Evolutionary conservation across 1,140 invertebrate species (phyloP).

Genomic region (Paraescarpia echinospica): DNA sequence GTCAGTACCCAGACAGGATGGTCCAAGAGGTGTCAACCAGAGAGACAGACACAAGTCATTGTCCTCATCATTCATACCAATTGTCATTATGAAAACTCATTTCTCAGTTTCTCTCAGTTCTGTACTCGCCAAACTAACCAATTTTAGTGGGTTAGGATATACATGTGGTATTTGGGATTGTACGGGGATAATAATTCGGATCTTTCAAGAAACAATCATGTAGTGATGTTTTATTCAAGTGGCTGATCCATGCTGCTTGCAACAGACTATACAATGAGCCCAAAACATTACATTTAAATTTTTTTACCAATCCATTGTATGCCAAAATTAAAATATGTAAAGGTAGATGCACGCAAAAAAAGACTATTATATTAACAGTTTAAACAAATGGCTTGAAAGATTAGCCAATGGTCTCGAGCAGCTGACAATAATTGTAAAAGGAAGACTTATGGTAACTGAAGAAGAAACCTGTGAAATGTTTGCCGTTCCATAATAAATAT

Average conservation of each 20-base stretch:
- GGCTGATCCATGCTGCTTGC: background rate
- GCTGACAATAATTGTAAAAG: too few relatives aligned
- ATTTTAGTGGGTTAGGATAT: background rate
- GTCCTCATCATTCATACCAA: background rate
- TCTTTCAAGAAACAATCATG: too few relatives aligned
- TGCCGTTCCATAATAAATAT: background rate
- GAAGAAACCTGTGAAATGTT: background rate
- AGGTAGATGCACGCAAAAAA: too few relatives aligned
- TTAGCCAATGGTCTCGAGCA: too few relatives aligned
- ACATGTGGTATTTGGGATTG: background rate
- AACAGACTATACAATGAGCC: background rate
- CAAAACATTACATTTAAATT: background rate
- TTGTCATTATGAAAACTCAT: background rate
- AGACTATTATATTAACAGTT: too few relatives aligned
- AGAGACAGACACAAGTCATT: background rate
- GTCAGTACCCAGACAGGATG: background rate
- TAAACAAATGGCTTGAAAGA: too few relatives aligned
- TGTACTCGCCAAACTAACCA: background rate
- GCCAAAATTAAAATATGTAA: too few relatives aligned
- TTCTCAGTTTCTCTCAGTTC: background rate
- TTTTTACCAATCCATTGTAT: too few relatives aligned
- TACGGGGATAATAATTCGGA: background rate
- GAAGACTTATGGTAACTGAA: too few relatives aligned
- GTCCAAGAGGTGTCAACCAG: background rate
- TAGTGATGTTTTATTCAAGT: background rate